Evolutionary conservation across 1,140 invertebrate genomes (phyloP), one percentile per base, ranked within the genome.

Genomic region (Drosophila ironensis): DNA sequence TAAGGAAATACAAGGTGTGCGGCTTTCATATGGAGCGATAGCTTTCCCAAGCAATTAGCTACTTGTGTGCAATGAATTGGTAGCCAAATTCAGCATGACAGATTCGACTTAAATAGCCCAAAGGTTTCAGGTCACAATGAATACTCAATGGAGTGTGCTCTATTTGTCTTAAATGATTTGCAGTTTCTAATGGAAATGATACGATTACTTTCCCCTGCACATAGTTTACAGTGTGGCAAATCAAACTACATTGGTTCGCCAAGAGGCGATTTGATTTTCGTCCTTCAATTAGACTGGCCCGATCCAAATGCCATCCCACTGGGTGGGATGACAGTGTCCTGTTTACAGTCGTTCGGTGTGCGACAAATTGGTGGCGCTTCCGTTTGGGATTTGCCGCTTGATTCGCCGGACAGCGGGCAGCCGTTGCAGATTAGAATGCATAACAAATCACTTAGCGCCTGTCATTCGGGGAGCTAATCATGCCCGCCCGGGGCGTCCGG

Each of bases 391-490:
- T 73, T 44, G 42, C 28, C 27, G 46, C 37, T 44, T 69, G 51
- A 56, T 37, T 33, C 25, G 47, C 63, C 60, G 66, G 44, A 38
- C 73, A 66, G 67, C 59, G 48, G 67, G 51, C 50, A 66, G 72
- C 35, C 22, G 35, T 44, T 45, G 46, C 17, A 25, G 57, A 42
- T 73, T 61, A 64, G 30, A 40, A 69, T 63, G 74, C 71, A 86
- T 68, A 86, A 86, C 80, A 86, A 86, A 86, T 86, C 80, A 80
- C 70, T 86, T 86, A 87, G 80, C 50, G 59, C 19, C 75, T 71
- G 80, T 86, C 80, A 77, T 46, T 86, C 80, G 72, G 70, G 60
- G 17, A 51, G 60, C 64, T 64, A 84, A 84, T 84, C 80, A 59
- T 24, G 51, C 56, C 53, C 25, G 6, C 52, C 48, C 52, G 47